These are phyloP conservation scores for Istiophorus platypterus DNA, from an alignment of 2,113 vertebrate species.

Conservation along the genomic window DNA sequence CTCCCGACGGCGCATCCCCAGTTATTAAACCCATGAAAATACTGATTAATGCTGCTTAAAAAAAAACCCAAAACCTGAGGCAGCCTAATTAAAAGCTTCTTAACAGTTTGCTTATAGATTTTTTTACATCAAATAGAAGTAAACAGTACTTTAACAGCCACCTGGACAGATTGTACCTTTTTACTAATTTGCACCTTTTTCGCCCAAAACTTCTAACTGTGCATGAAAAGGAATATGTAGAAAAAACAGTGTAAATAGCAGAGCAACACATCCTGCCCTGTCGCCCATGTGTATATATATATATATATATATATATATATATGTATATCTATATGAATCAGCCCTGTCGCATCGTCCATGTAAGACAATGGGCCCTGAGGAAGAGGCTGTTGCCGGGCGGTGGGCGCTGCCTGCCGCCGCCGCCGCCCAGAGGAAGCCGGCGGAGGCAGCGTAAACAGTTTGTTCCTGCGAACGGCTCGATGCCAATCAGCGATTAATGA, in stretches of 20 bases:
- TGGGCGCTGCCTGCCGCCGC: no score
- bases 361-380: constrained; percentile 75
- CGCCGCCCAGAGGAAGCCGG: constrained; percentile 79
- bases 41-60: not conserved
- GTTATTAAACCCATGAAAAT: no score
- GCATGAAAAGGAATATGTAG: not conserved
- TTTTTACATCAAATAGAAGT: no score
- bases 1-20: no score
- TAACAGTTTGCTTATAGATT: no score
- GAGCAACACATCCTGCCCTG: constrained; percentile 1
- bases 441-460: constrained; percentile 86
- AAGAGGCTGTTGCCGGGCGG: constrained; percentile 55
- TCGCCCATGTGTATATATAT: not conserved
- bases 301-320: no score
- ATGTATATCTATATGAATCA: constrained; percentile 11
- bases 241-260: not conserved
- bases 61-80: not conserved
- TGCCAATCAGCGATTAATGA: constrained; percentile 90
- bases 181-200: not conserved
- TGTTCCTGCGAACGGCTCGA: constrained; percentile 85
- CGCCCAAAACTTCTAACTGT: not conserved
- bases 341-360: no score
- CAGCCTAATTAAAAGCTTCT: no score
- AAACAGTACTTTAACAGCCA: not conserved
- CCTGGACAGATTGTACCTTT: constrained; percentile 11